phyloP scores from a whole-genome alignment of 2,113 vertebrate genomes.

The Tautogolabrus adspersus region DNA sequence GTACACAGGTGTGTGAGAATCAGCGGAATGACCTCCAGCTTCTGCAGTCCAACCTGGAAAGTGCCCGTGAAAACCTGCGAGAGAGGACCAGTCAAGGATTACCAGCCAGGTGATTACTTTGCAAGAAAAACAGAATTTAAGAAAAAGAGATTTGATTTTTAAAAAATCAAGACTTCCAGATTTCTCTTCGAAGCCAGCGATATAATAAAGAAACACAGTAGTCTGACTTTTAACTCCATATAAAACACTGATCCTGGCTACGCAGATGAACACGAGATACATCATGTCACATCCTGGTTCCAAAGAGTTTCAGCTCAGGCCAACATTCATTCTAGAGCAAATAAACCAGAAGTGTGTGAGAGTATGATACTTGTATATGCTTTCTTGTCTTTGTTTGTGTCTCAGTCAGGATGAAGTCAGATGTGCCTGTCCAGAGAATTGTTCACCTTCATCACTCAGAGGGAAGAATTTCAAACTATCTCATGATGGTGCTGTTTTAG shows the following conservation, averaged over 20 bases:
- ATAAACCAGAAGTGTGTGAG: too few relatives aligned
- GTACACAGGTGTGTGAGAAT: conserved; percentile 87
- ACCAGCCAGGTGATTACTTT: conserved; percentile 79
- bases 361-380: background rate
- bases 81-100: conserved; percentile 58
- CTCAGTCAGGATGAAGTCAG: conserved; percentile 55
- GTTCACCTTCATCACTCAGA: conserved; percentile 27
- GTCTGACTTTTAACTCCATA: too few relatives aligned
- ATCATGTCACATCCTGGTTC: too few relatives aligned
- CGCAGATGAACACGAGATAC: too few relatives aligned
- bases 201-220: too few relatives aligned
- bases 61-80: conserved; percentile 77
- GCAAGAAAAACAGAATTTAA: background rate
- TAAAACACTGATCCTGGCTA: too few relatives aligned
- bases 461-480: conserved; percentile 6
- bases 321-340: too few relatives aligned
- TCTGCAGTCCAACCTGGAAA: conserved; percentile 86
- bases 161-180: too few relatives aligned
- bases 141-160: too few relatives aligned
- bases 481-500: background rate
- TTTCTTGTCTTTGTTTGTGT: conserved; percentile 9
- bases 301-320: too few relatives aligned
- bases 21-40: conserved; percentile 89
- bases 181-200: too few relatives aligned
- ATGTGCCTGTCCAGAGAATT: conserved; percentile 38